Conservation (phyloP, 2,113 vertebrate genomes). For the Sander lucioperca region DNA sequence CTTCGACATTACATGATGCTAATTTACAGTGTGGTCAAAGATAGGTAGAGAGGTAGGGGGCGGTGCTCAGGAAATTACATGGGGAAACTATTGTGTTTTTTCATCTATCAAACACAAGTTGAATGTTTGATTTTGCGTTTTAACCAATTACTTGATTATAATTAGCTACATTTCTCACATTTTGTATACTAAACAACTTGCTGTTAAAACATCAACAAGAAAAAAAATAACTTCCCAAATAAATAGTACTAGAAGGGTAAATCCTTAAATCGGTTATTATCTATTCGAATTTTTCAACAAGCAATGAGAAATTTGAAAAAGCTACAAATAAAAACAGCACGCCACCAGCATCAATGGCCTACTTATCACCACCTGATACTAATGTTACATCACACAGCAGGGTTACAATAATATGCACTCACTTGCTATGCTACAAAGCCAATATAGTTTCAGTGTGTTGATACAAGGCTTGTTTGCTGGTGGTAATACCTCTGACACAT, state of each 20-base stretch:
- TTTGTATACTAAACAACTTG: not conserved
- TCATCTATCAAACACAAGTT: not conserved
- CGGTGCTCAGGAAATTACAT: not conserved
- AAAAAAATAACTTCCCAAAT: not conserved
- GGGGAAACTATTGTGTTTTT: not conserved
- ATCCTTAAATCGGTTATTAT: too few species aligned
- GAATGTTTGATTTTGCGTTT: not conserved
- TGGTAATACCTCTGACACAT: not conserved
- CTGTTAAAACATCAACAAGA: too few species aligned
- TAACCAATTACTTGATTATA: not conserved
- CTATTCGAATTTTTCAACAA: not conserved
- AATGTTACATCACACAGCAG: not conserved
- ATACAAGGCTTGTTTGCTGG: not conserved
- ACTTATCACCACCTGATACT: slow-evolving; percentile 15
- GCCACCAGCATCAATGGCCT: slow-evolving; percentile 9
- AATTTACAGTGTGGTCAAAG: not conserved
- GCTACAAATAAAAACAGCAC: not conserved
- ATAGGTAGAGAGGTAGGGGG: not conserved
- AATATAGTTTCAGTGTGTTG: not conserved
- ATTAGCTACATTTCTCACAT: not conserved
- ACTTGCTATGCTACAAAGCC: not conserved
- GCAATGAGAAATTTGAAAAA: not conserved
- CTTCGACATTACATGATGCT: not conserved
- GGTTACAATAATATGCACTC: not conserved
- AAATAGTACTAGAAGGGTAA: too few species aligned